A percentile compares a stretch with the other conserved stretches of the same genome.
Conservation (phyloP, 2,888 invertebrate genomes). For the Masnerella sp. region DNA sequence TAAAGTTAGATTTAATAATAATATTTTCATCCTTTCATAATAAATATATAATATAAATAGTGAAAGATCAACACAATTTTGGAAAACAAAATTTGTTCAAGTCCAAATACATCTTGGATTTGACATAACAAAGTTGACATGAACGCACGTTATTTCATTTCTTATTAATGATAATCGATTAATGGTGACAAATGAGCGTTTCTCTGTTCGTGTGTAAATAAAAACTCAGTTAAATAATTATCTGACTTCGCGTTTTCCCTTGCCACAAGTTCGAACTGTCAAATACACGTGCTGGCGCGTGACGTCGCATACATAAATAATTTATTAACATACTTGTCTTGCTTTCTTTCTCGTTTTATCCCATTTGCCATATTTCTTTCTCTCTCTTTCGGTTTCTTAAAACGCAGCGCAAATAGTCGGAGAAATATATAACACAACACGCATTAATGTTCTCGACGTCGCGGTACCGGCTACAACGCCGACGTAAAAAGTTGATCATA, state of each 20-base stretch:
- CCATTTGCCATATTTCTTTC: not conserved
- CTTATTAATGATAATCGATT: slow-evolving; percentile 50
- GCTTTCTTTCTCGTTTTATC: not conserved
- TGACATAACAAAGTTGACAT: slow-evolving; percentile 1
- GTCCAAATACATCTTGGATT: no score
- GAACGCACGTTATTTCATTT: slow-evolving; percentile 6
- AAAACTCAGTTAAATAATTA: slow-evolving; percentile 52
- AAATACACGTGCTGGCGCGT: slow-evolving; percentile 56
- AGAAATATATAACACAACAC: slow-evolving; percentile 41
- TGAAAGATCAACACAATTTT: no score
- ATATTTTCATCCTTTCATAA: no score
- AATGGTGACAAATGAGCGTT: slow-evolving; percentile 44
- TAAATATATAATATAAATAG: no score
- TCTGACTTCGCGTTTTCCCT: slow-evolving; percentile 35
- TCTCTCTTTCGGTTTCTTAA: slow-evolving; percentile 20
- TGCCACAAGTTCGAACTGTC: slow-evolving; percentile 39
- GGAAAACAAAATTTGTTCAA: no score
- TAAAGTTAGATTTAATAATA: no score
- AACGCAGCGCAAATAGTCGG: slow-evolving; percentile 24
- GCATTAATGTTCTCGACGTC: slow-evolving; percentile 37
- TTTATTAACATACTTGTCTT: slow-evolving; percentile 33
- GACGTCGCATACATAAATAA: slow-evolving; percentile 56
- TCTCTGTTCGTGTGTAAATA: slow-evolving; percentile 44
- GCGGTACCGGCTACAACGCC: not conserved
- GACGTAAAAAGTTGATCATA: slow-evolving; percentile 42